Evolutionary conservation across 2,797 vertebrate species (phyloP), one percentile per base, ranked within the genome.

Genomic region (Fistularia tabacaria): DNA sequence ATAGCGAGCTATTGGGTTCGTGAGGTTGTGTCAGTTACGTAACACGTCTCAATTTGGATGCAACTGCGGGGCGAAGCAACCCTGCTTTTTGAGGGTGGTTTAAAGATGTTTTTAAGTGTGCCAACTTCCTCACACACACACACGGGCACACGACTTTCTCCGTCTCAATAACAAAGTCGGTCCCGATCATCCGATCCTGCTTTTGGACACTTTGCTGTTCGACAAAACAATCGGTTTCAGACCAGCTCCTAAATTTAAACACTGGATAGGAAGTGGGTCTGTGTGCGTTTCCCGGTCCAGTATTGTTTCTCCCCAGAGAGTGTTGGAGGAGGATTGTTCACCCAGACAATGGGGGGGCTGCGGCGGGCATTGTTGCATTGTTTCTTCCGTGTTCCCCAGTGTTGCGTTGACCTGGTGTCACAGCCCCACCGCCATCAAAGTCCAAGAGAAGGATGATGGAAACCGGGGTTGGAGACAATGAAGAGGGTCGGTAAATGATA

Each of bases 211-310:
- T 76, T 74, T 64, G 52, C 48, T 38, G 8, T 55, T 51, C 12
- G 14, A 64, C 41, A 66, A 68, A 69, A 64, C 61, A 53, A 59
- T 48, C 50, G 56, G 1, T 44, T 37, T 58, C 65, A 64, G 62
- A 67, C 54, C 11, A 7, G 37, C 39, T 40, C 11, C 81, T 85
- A 84, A 80, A 85, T 82, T 73, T 88, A 87, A 82, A 86, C 55
- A 39, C 47, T 54, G 65, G 51, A 68, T 39, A 85, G 89, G 89
- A 92, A 88, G 85, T 74, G 64, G 65, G 64, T 71, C 66, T 57
- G 50, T 75, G 79, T 86, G 79, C 78, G 86, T 81, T 88, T 92
- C 88, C 90, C 79, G 71, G 60, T 86, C 58, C 76, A 73, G 56
- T 62, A 77, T 77, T 86, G 78, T 83, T 80, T 48, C 45, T 72